Percentiles rank a stretch among this genome's conserved stretches.
Evolutionary conservation across 2,113 vertebrate species (phyloP).

Genomic region (Chiloscyllium plagiosum): DNA sequence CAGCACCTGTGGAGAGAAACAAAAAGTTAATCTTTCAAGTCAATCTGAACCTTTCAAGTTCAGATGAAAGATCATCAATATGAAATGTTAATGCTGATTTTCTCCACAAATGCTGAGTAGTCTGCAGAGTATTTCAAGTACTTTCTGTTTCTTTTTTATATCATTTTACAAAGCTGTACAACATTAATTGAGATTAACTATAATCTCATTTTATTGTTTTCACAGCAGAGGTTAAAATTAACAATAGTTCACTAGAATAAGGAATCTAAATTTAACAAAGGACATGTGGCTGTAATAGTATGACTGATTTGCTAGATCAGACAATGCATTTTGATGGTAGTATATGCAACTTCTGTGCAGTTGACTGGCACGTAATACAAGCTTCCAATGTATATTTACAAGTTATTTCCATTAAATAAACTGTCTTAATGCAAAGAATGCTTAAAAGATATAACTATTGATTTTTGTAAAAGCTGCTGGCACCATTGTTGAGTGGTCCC

Average conservation of each 20-base stretch:
- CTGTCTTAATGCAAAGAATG: not conserved
- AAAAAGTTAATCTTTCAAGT: not conserved
- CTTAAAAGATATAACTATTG: not conserved
- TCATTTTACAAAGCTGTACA: not conserved
- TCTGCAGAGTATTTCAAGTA: not conserved
- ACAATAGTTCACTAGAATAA: not conserved
- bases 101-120: not conserved
- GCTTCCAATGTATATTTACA: not conserved
- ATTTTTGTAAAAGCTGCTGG: not conserved
- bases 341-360: not conserved
- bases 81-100: no score
- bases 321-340: not conserved
- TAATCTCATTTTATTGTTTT: not conserved
- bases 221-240: conserved; percentile 12
- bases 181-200: not conserved
- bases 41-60: not conserved
- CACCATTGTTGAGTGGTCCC: not conserved
- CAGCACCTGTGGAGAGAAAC: not conserved
- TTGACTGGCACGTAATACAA: not conserved
- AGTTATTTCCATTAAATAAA: not conserved
- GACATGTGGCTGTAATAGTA: not conserved
- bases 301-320: not conserved
- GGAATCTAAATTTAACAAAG: not conserved
- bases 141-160: not conserved
- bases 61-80: no score